phyloP scores from a whole-genome alignment of 2,797 vertebrate species.

The Erpetoichthys calabaricus region DNA sequence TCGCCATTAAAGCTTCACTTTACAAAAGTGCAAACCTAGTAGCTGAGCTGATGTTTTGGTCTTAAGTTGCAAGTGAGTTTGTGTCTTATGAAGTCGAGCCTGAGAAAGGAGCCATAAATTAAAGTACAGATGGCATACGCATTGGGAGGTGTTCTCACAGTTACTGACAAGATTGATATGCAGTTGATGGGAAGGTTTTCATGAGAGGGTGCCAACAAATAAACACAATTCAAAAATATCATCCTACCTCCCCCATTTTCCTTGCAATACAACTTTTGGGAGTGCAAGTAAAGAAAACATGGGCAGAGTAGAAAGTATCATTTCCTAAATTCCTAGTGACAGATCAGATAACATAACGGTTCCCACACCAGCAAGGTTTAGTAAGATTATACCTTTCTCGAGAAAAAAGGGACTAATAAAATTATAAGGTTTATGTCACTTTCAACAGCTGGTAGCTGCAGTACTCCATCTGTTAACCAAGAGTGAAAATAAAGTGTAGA shows the following conservation, averaged over 20 bases:
- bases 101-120: not conserved
- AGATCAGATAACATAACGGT: constrained; percentile 37
- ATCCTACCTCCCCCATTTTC: constrained; percentile 21
- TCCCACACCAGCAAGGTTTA: constrained; percentile 25
- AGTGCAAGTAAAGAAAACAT: constrained; percentile 2
- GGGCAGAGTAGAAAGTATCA: constrained; percentile 33
- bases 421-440: constrained; percentile 28
- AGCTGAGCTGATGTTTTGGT: constrained; percentile 1
- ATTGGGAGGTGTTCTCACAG: constrained; percentile 35
- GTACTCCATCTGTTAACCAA: constrained; percentile 31
- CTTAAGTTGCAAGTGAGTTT: constrained; percentile 22
- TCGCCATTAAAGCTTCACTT: constrained; percentile 27
- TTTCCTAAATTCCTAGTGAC: constrained; percentile 42
- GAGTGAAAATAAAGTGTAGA: not conserved
- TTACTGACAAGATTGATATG: constrained; percentile 78
- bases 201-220: constrained; percentile 82
- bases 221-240: constrained; percentile 85
- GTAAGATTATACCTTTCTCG: constrained; percentile 43
- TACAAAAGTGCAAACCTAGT: constrained; percentile 23
- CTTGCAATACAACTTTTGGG: constrained; percentile 3
- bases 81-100: constrained; percentile 5
- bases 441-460: constrained; percentile 42
- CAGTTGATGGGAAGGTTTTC: constrained; percentile 78
- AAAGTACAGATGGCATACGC: constrained; percentile 7
- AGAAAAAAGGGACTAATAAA: constrained; percentile 37